These are phyloP conservation scores for Belonocnema kinseyi DNA, from an alignment of 1,140 invertebrate genomes.

Conservation along the genomic window DNA sequence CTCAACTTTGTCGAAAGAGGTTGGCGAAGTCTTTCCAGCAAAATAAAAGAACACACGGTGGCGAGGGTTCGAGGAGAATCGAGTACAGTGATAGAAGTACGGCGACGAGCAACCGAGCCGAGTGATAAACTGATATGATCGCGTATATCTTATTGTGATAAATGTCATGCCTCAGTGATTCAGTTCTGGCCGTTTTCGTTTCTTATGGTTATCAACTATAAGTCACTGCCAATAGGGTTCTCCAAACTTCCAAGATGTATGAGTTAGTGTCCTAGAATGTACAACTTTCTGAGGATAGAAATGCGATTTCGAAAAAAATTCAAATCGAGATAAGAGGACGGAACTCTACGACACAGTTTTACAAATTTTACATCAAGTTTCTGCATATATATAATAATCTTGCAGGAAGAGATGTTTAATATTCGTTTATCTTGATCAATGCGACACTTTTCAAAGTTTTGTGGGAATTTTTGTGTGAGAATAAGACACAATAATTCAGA, in stretches of 20 bases:
- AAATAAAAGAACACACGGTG: slow-evolving; percentile 53
- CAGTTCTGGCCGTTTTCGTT: slow-evolving; percentile 44
- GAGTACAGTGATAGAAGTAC: not conserved
- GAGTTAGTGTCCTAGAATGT: not conserved
- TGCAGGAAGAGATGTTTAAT: too few species aligned
- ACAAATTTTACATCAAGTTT: too few species aligned
- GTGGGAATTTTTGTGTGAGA: too few species aligned
- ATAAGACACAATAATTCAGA: too few species aligned
- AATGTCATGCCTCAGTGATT: slow-evolving; percentile 47
- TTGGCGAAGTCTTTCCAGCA: slow-evolving; percentile 32
- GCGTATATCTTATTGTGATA: slow-evolving; percentile 44
- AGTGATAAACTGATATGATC: slow-evolving; percentile 49
- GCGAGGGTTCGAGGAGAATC: slow-evolving; percentile 34
- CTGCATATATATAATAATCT: too few species aligned
- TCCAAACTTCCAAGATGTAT: not conserved
- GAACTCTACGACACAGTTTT: not conserved
- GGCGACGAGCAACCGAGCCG: slow-evolving; percentile 32
- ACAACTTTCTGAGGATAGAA: not conserved
- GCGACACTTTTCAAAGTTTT: too few species aligned
- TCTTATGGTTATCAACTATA: slow-evolving; percentile 52
- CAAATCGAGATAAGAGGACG: not conserved
- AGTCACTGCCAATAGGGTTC: slow-evolving; percentile 34
- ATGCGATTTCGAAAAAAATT: not conserved
- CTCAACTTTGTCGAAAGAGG: slow-evolving; percentile 50
- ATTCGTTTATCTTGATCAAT: too few species aligned